Evolutionary conservation across 2,888 invertebrate species (phyloP), one percentile per base, ranked within the genome.

Genomic region (Strigamia crassipes): DNA sequence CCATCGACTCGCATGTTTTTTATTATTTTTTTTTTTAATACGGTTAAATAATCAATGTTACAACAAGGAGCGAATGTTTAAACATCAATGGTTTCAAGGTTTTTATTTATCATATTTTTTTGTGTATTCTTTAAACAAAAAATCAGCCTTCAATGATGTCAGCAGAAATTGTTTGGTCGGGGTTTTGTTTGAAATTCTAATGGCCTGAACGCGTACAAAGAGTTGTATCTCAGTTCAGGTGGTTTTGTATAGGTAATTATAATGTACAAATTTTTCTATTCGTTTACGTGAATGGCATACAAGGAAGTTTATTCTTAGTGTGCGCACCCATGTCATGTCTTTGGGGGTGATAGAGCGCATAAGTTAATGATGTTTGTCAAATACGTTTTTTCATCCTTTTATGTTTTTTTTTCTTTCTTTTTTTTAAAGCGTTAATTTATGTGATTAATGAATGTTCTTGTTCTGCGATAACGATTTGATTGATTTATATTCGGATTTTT

Each of bases 401-500:
- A 23, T 12, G n/a, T 10, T 12, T 13, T 15, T 18, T n/a, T 51
- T 41, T 13, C 13, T 51, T 38, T 23, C n/a, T n/a, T n/a, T n/a
- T n/a, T 8, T 80, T 18, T 5, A 79, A 34, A 6, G 42, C 10
- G 3, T 18, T 8, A 46, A 10, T 15, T 51, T 18, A 51, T 51
- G 6, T n/a, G 51, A 51, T 51, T 15, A 18, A n/a, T n/a, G 15
- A 4, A 51, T n/a, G 15, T 79, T 77, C 34, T 42, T 79, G 18
- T 79, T 46, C 73, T 21, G 61, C 61, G 27, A 41, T 81, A 73
- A 18, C 18, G 6, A 51, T 51, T n/a, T 51, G 6, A 51, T 51
- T 51, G 18, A 51, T 51, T 10, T 46, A 8, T 23, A 18, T 77
- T 77, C 31, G 31, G 83, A 82, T 81, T 85, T 84, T 46, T 18